Evolutionary conservation across 2,797 vertebrate genomes (phyloP), one percentile per base, ranked within the genome.

Genomic region (Microctenopoma stevenorrisi): DNA sequence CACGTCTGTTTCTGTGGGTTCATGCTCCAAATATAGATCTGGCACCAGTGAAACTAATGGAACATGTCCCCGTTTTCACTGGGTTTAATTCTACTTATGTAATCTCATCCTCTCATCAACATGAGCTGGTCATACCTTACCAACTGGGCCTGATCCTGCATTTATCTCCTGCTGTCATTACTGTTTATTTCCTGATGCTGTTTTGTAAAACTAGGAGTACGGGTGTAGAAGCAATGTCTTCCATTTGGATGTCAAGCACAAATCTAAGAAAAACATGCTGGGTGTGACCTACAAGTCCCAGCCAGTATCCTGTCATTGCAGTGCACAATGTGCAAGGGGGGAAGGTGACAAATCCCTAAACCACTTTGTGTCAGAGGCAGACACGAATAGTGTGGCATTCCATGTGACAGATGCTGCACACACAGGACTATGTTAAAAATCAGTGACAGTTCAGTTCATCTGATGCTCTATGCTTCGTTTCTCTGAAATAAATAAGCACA

Each of bases 11-110:
- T 93, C 91, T 91, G 87, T 89, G 85, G 92, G 91, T 90, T 90
- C 87, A 86, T 48, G 69, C 76, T 89, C 92, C 90, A 93, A 93
- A 94, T 93, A 92, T 94, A 94, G 91, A 90, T 66, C 78, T 88
- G 80, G 89, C 90, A 89, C 86, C 84, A 82, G 81, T 86, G 86
- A 86, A 74, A 74, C 82, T 89, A 90, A 91, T 91, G 85, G 91
- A 91, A 91, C 76, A 83, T 68, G 84, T 83, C 87, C 86, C 86
- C 78, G 69, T 89, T 85, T 87, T 88, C 55, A n/a, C 82, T 79
- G 78, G 78, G 73, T 89, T 92, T 88, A 91, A 91, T 88, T 92
- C 78, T 81, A 87, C 86, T 94, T 93, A 92, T 89, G 90, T 91
- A 93, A 93, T 90, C 81, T 78, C 40, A 68, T 71, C 70, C 64